phyloP scores from a whole-genome alignment of 2,888 invertebrate species.

The Eulithis prunata region DNA sequence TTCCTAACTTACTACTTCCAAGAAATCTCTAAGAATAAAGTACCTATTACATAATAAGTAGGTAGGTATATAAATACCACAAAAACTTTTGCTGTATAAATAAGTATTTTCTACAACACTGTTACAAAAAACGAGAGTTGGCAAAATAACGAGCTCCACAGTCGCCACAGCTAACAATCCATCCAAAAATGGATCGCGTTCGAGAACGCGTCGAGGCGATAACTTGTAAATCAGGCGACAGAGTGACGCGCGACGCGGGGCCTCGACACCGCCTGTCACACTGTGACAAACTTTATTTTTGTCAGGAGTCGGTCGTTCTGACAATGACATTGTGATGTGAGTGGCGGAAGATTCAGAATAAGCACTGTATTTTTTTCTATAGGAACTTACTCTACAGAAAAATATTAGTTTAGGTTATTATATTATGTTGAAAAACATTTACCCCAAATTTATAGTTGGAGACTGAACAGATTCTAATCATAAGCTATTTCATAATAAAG shows the following conservation, averaged over 20 bases:
- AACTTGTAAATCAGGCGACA: constrained; percentile 62
- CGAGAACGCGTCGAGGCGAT: constrained; percentile 33
- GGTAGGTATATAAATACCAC: not conserved
- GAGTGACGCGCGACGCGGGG: constrained; percentile 56
- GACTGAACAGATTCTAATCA: too few relatives aligned
- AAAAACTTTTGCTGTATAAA: not conserved
- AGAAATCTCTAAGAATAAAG: too few relatives aligned
- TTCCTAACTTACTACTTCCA: too few relatives aligned
- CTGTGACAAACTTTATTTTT: constrained; percentile 56
- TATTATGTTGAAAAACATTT: too few relatives aligned
- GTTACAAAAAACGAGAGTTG: not conserved
- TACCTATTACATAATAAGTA: too few relatives aligned
- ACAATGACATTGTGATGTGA: not conserved
- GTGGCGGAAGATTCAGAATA: constrained; percentile 2
- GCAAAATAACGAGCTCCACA: constrained; percentile 16
- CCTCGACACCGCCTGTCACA: constrained; percentile 52
- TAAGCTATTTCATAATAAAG: too few relatives aligned
- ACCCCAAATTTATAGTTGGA: too few relatives aligned
- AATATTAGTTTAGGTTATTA: too few relatives aligned
- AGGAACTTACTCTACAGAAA: too few relatives aligned
- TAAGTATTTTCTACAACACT: constrained; percentile 1
- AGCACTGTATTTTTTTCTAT: not conserved
- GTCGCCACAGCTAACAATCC: constrained; percentile 7
- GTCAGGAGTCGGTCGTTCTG: constrained; percentile 29
- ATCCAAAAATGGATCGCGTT: constrained; percentile 18